These are phyloP conservation scores for Tipula helvola DNA, from an alignment of 2,888 invertebrate species.

Conservation along the genomic window DNA sequence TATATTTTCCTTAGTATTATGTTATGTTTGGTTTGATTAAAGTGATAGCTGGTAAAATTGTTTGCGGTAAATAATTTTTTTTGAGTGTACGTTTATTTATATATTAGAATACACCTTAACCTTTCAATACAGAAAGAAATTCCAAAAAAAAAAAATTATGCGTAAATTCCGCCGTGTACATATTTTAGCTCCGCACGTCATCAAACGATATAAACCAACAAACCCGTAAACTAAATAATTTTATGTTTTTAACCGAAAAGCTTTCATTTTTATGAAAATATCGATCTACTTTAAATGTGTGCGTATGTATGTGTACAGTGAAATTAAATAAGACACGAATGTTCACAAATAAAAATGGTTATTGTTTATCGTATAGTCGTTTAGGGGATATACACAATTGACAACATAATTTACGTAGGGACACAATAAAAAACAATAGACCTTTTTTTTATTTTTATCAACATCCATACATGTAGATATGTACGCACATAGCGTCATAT, in stretches of 20 bases:
- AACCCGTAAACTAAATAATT: not conserved
- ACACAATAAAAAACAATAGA: not conserved
- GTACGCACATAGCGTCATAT: not conserved
- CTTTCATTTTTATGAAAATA: not conserved
- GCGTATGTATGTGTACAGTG: not conserved
- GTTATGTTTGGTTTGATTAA: no score
- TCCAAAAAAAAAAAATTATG: not conserved
- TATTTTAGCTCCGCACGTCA: not conserved
- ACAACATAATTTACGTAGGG: not conserved
- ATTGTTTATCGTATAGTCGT: not conserved
- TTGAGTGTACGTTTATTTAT: no score
- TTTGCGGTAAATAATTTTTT: no score
- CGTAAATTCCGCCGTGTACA: not conserved
- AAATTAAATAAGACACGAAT: not conserved
- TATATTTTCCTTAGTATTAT: no score
- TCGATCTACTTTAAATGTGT: not conserved
- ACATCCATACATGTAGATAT: not conserved
- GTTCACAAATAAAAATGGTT: not conserved
- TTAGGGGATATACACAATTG: not conserved
- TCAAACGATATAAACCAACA: not conserved
- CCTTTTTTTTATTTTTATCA: not conserved
- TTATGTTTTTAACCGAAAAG: not conserved
- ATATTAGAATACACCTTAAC: not conserved
- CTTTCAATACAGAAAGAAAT: not conserved
- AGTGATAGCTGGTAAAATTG: no score